phyloP scores from a whole-genome alignment of 2,113 vertebrate genomes.

The Eidolon helvum region DNA sequence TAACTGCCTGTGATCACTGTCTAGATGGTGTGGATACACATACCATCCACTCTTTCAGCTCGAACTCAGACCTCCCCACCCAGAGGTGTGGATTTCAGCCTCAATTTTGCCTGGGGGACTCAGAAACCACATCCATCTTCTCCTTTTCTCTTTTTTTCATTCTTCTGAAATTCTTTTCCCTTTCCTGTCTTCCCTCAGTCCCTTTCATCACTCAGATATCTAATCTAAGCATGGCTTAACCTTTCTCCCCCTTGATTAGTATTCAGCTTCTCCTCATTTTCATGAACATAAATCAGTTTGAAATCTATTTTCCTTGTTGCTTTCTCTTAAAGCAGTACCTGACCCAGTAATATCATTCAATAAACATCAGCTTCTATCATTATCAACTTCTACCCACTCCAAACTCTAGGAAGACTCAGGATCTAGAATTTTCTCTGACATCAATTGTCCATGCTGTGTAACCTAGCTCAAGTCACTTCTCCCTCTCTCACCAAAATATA shows the following conservation, averaged over 20 bases:
- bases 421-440: background rate
- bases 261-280: background rate
- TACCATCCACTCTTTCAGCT: background rate
- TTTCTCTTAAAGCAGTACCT: background rate
- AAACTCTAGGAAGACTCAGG: background rate
- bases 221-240: background rate
- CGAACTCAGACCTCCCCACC: background rate
- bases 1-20: background rate
- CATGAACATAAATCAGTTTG: background rate
- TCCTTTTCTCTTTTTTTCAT: background rate
- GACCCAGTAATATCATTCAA: background rate
- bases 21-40: background rate
- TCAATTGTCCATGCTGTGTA: background rate
- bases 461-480: background rate
- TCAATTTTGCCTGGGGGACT: background rate
- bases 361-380: background rate
- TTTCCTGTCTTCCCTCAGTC: background rate
- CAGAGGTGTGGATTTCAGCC: background rate
- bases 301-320: background rate
- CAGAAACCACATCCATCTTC: accelerated
- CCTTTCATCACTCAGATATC: background rate
- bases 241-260: background rate
- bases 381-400: background rate
- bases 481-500: background rate
- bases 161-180: background rate